Evolutionary conservation across 2,888 invertebrate species (phyloP), one percentile per base, ranked within the genome.

Genomic region (Aradus depressus): DNA sequence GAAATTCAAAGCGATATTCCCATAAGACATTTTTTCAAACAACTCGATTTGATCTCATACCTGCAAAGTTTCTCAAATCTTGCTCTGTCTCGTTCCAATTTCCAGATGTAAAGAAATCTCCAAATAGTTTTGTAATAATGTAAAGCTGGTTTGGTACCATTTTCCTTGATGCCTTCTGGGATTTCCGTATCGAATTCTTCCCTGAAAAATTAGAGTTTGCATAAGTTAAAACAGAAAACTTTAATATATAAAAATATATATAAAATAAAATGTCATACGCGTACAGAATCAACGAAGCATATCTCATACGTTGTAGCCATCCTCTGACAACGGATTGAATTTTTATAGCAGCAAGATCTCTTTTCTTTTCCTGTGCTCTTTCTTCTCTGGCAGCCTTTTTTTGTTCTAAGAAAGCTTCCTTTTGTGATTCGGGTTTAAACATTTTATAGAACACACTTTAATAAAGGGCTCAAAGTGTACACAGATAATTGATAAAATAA

Each of bases 331-430:
- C 68, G n/a, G 85, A 76, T 67, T 91, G 90, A 57, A 91, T 79
- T 59, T 75, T 72, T 28, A 79, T 72, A 34, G 81, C 81, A 26
- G 88, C 85, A 58, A 72, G 72, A 62, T 90, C 88, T 55, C 80
- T 77, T 57, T 79, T 78, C 66, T 89, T 87, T 64, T 90, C 92
- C 48, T 82, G 70, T 0, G 88, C 90, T 51, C 93, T 76, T 67
- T 91, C 91, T 66, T 89, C 87, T 54, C 93, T 75, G 12, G 92
- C 91, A 23, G 84, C 85, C 69, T 92, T 92, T 3, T 88, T 87
- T 66, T 89, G 87, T 67, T 90, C 88, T 63, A 93, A 74, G 68
- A 93, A 92, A 60, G 74, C 75, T 61, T 79, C 79, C 68, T 85
- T 87, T 61, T 78, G 75, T 28, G 76, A 77, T 61, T 81, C 77